Base-by-base conservation (phyloP, 1,140 invertebrate genomes). In the Chrysoperla carnea region DNA sequence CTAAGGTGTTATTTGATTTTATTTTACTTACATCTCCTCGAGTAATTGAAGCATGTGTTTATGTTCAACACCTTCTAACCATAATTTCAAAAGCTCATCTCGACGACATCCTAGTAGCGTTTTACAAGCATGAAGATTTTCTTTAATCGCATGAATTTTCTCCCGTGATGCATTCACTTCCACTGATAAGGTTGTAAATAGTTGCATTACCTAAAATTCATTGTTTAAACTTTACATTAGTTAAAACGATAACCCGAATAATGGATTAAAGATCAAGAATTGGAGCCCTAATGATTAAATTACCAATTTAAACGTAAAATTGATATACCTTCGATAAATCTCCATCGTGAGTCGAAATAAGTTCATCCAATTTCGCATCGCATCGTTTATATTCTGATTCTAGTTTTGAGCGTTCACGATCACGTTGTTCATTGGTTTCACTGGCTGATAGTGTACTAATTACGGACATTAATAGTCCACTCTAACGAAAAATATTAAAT, bases 371-470 rank as follows among this genome's bases (percentile, higher is more conserved):
- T 51, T 73, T 72, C 48, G 80, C 75, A 66, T 96, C 91, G 64
- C 89, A 92, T 54, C 80, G 75, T 58, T 86, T 86, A 56, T 85
- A 96, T 57, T 92, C 89, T 50, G 86, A 84, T 63, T 97, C 91
- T 29, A 97, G 69, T 60, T 89, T 88, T 0, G 80, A 79, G 55
- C 92, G 92, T 63, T 96, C 92, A 54, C 85, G 78, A 57, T 96
- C 91, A 50, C 92, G 68, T 57, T 96, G 88, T 56, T 94, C 89
- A 61, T 89, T 89, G 28, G 88, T 93, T 64, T 91, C 87, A 67
- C 86, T 93, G 29, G 84, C 81, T 17, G 87, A 89, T 41, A 95
- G 58, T 0, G 87, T 89, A 44, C 88, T 72, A 49, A 95, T 93
- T 6, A 94, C 87, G 36, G 84, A 86, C 75, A 93, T 92, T 47